Evolutionary conservation across 2,113 vertebrate species (phyloP).

Genomic region (Otocyon megalotis): DNA sequence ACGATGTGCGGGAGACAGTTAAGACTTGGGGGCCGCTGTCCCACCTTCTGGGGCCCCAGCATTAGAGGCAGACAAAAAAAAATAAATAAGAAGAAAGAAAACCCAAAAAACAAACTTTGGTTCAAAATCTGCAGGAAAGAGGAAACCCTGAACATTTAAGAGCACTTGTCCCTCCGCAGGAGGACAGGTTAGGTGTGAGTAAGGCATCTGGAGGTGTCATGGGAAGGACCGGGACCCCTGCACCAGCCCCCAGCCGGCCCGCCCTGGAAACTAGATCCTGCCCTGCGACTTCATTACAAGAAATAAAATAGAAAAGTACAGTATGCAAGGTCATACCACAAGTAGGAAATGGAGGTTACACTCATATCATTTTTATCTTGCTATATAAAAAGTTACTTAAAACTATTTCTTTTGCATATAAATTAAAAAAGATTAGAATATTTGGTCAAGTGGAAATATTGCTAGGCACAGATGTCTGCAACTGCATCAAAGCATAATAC

Average conservation of each 20-base stretch:
- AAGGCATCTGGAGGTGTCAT: constrained; percentile 76
- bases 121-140: constrained; percentile 88
- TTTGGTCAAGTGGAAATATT: constrained; percentile 89
- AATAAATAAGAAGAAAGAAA: too few species aligned
- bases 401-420: constrained; percentile 90
- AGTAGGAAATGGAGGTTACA: constrained; percentile 85
- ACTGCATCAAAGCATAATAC: constrained; percentile 84
- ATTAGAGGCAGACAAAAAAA: constrained; percentile 73
- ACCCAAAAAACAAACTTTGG: constrained; percentile 86
- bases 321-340: constrained; percentile 86
- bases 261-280: constrained; percentile 82
- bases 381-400: constrained; percentile 90
- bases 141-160: constrained; percentile 86
- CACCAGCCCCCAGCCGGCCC: constrained; percentile 1
- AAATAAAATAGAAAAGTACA: constrained; percentile 83
- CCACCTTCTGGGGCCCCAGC: constrained; percentile 73
- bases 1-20: constrained; percentile 72
- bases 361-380: constrained; percentile 76
- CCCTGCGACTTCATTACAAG: constrained; percentile 81
- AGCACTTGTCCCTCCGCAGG: constrained; percentile 78
- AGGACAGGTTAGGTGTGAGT: constrained; percentile 80
- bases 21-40: constrained; percentile 80
- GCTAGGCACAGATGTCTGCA: constrained; percentile 87
- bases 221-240: neutral
- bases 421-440: constrained; percentile 86